Conservation (phyloP, 2,113 vertebrate genomes). For the Menidia beryllina region DNA sequence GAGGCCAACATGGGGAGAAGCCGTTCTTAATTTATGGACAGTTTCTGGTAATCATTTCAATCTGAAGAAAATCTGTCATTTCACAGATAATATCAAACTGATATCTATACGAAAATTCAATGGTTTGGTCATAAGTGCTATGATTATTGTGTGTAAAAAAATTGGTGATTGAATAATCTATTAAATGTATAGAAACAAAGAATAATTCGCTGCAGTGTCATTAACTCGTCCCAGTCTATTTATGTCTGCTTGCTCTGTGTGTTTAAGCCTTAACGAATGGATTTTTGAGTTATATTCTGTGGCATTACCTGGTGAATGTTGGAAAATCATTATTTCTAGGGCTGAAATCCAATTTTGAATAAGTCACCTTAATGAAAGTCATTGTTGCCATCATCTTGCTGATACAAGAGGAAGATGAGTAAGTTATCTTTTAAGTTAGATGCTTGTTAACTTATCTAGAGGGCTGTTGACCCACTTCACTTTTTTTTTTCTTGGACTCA, state of each 20-base stretch:
- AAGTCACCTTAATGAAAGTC: no score
- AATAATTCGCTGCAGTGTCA: no score
- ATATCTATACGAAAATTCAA: neutral
- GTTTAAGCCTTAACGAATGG: no score
- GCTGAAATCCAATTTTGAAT: no score
- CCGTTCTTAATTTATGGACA: conserved; percentile 6
- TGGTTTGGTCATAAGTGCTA: neutral
- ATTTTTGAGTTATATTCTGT: no score
- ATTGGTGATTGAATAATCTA: no score
- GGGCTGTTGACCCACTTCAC: conserved; percentile 30
- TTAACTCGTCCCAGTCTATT: neutral
- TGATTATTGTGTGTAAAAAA: neutral
- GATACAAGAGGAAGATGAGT: neutral
- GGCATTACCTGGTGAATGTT: no score
- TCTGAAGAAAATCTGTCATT: neutral
- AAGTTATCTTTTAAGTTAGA: conserved; percentile 35
- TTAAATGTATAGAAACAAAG: neutral
- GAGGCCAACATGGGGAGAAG: conserved; percentile 13
- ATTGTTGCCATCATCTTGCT: neutral
- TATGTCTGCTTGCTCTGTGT: neutral
- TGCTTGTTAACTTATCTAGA: conserved; percentile 37
- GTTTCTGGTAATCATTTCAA: neutral
- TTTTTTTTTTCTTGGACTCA: neutral
- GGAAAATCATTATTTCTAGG: no score
- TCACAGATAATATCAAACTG: neutral